A percentile compares a stretch with the other conserved stretches of the same genome.
phyloP scores from a whole-genome alignment of 2,797 vertebrate genomes.

The Anabas testudineus region DNA sequence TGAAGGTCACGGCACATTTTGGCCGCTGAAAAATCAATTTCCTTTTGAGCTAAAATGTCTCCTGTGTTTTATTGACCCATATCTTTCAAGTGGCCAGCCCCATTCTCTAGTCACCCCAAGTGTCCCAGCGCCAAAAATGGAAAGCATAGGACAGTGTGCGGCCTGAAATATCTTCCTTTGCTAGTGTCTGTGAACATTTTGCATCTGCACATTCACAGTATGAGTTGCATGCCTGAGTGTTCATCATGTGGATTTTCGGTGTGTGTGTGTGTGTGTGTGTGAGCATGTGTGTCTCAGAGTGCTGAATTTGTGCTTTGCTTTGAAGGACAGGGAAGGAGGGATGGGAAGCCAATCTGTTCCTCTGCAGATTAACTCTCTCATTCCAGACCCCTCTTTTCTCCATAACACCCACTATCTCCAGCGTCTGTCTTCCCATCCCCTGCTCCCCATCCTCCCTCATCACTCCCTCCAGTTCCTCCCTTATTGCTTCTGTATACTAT shows the following conservation, averaged over 20 bases:
- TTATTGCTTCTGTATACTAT: slow-evolving; percentile 53
- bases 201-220: slow-evolving; percentile 22
- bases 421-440: slow-evolving; percentile 43
- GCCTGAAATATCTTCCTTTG: slow-evolving; percentile 4
- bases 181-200: slow-evolving; percentile 7
- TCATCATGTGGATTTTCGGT: slow-evolving; percentile 22
- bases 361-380: slow-evolving; percentile 80
- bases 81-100: slow-evolving; percentile 75
- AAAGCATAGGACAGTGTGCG: slow-evolving; percentile 18
- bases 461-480: slow-evolving; percentile 42
- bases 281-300: slow-evolving; percentile 44
- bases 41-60: slow-evolving; percentile 73
- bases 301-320: slow-evolving; percentile 70
- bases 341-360: slow-evolving; percentile 73
- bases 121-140: slow-evolving; percentile 53
- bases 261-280: slow-evolving; percentile 15
- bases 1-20: slow-evolving; percentile 76
- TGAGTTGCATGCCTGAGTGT: slow-evolving; percentile 26
- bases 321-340: slow-evolving; percentile 71
- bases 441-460: slow-evolving; percentile 27
- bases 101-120: slow-evolving; percentile 55
- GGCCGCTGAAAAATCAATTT: slow-evolving; percentile 78
- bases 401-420: slow-evolving; percentile 73
- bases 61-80: slow-evolving; percentile 82
- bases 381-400: slow-evolving; percentile 62